phyloP scores from a whole-genome alignment of 37 sponge, comb jelly and placozoan genomes.

The Cladorhizidae sp. region DNA sequence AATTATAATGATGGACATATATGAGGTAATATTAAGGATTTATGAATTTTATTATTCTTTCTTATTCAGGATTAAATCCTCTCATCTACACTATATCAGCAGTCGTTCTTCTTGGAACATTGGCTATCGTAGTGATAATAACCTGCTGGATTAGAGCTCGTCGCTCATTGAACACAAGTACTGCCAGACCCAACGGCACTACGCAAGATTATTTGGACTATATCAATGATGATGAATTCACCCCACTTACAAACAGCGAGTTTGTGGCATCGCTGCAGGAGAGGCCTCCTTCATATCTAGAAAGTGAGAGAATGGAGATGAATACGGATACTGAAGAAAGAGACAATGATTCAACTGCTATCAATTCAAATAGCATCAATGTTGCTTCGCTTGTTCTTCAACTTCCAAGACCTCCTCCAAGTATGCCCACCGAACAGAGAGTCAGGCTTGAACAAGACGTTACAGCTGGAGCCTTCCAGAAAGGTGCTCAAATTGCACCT shows the following conservation, averaged over 20 bases:
- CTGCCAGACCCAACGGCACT: constrained; percentile 16
- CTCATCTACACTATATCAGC: constrained; percentile 76
- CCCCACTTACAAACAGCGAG: constrained; percentile 71
- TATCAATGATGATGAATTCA: constrained; percentile 71
- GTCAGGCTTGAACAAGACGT: too few relatives aligned
- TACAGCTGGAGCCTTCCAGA: too few relatives aligned
- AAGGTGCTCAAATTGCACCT: too few relatives aligned
- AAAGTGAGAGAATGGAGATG: constrained; percentile 70
- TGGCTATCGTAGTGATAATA: constrained; percentile 69
- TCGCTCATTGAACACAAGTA: constrained; percentile 33
- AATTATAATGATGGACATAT: too few relatives aligned
- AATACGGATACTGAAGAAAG: not conserved
- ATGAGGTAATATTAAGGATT: not conserved
- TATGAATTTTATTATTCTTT: not conserved
- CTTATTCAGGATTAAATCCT: constrained; percentile 67
- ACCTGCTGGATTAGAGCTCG: constrained; percentile 80
- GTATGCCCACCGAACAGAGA: too few relatives aligned
- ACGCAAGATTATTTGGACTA: constrained; percentile 75
- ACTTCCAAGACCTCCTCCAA: too few relatives aligned
- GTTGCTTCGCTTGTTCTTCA: too few relatives aligned
- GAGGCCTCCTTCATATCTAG: constrained; percentile 74
- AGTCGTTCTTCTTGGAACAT: constrained; percentile 65
- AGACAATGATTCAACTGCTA: not conserved
- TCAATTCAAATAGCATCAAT: too few relatives aligned
- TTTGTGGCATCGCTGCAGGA: constrained; percentile 69